Evolutionary conservation across 2,113 vertebrate genomes (phyloP).

Genomic region (Nicator chloris): DNA sequence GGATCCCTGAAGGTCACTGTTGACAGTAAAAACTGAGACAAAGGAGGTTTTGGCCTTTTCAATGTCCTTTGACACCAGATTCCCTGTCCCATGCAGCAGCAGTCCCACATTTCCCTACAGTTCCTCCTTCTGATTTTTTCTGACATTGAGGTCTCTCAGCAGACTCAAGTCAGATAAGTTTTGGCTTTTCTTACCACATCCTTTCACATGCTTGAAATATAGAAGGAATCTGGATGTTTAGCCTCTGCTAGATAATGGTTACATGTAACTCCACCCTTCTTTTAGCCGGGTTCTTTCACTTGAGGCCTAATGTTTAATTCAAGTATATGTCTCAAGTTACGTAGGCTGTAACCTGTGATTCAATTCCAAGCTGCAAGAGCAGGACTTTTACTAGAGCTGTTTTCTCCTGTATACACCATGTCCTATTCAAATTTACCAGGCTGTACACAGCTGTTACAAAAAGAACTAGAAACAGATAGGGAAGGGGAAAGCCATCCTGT

Average conservation of each 20-base stretch:
- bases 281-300: background rate
- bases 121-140: background rate
- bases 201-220: background rate
- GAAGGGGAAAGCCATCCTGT: background rate
- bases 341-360: background rate
- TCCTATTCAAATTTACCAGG: constrained; percentile 31
- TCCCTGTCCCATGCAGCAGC: background rate
- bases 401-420: constrained; percentile 16
- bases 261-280: background rate
- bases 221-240: background rate
- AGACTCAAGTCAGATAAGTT: background rate
- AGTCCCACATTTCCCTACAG: background rate
- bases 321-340: background rate
- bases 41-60: background rate
- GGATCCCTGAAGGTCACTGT: background rate
- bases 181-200: background rate
- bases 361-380: background rate
- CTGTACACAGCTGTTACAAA: constrained; percentile 50
- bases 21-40: background rate
- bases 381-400: background rate
- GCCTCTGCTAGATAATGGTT: background rate
- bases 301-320: background rate
- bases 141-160: background rate
- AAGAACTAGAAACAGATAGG: background rate
- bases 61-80: background rate